phyloP scores from a whole-genome alignment of 2,888 invertebrate species.

The Pegoplata infirma region DNA sequence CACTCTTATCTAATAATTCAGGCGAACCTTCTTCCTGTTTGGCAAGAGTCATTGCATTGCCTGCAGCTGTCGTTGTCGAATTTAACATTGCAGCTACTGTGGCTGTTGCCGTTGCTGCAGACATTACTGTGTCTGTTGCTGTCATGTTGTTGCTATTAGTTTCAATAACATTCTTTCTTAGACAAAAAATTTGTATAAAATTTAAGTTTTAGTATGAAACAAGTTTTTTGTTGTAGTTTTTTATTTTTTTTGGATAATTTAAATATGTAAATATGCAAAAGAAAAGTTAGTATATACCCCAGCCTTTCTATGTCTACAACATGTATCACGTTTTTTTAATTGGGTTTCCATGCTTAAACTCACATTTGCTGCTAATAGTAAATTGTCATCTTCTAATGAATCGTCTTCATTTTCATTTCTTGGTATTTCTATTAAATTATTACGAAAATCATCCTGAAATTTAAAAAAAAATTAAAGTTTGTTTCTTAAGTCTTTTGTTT shows the following conservation, averaged over 20 bases:
- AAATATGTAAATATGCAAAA: neutral
- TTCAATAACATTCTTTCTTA: constrained; percentile 61
- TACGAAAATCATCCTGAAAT: constrained; percentile 70
- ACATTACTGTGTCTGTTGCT: neutral
- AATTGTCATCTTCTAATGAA: constrained; percentile 61
- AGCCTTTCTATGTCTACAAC: constrained; percentile 37
- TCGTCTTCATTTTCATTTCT: constrained; percentile 28
- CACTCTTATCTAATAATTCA: constrained; percentile 51
- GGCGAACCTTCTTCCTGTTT: constrained; percentile 63
- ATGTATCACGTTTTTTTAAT: neutral
- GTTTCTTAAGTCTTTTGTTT: constrained; percentile 31
- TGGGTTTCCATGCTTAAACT: constrained; percentile 57
- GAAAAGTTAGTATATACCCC: constrained; percentile 37
- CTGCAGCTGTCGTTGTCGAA: neutral
- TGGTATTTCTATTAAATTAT: constrained; percentile 68
- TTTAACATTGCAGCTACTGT: neutral
- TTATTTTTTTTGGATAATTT: neutral
- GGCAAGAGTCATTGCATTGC: constrained; percentile 49
- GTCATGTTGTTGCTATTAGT: constrained; percentile 41
- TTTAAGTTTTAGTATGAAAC: neutral
- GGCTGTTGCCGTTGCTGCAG: neutral
- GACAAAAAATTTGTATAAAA: constrained; percentile 35
- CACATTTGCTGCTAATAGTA: constrained; percentile 63
- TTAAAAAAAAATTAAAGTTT: constrained; percentile 11
- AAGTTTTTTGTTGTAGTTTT: neutral